These are phyloP conservation scores for Chydorus sphaericus DNA, from an alignment of 2,888 invertebrate species.

Conservation along the genomic window DNA sequence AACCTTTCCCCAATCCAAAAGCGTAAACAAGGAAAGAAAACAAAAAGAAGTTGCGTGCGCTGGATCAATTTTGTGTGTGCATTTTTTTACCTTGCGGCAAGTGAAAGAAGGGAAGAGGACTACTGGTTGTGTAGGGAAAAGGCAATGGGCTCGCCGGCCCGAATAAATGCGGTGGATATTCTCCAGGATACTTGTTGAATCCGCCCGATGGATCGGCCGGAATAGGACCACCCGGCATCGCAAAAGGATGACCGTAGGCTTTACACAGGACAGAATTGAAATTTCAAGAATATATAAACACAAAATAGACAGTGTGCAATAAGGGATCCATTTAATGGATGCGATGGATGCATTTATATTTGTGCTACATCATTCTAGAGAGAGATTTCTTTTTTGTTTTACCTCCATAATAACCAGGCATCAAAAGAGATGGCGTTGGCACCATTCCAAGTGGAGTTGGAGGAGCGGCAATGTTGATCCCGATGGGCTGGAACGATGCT, in stretches of 20 bases:
- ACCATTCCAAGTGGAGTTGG: background rate
- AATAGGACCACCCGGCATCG: no score
- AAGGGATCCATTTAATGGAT: background rate
- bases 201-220: no score
- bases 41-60: background rate
- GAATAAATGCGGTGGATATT: background rate
- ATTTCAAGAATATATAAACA: background rate
- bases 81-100: background rate
- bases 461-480: background rate
- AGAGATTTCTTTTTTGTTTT: background rate
- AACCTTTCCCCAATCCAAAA: background rate
- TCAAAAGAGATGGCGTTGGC: background rate
- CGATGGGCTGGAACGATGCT: background rate
- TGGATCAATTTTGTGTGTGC: background rate
- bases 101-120: constrained; percentile 4
- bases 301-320: background rate
- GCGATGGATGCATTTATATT: background rate
- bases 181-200: no score
- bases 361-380: background rate
- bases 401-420: background rate
- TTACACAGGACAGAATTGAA: no score
- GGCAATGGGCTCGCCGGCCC: background rate
- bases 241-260: constrained; percentile 1
- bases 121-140: constrained; percentile 7
- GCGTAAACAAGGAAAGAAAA: background rate